Base-by-base conservation (phyloP, 2,797 vertebrate species). In the Streptopelia turtur region DNA sequence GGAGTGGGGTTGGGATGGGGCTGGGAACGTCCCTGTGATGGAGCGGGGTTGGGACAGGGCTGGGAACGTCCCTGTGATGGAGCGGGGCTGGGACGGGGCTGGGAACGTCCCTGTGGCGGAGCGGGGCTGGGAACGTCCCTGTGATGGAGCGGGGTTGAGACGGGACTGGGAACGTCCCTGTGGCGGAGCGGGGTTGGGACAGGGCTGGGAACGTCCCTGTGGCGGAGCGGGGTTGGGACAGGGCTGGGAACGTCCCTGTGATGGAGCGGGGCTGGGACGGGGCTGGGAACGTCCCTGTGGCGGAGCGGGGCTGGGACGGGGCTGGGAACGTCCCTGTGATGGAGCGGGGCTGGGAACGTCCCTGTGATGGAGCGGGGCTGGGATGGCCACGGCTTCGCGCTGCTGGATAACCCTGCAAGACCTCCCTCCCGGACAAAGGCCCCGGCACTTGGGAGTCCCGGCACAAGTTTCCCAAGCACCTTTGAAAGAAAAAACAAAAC, bases 391-490 rank as follows among this genome's bases (percentile, higher is more conserved):
- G 6, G 88, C 93, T 64, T 39, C 82, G 55, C 88, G 69, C 93
- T 88, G 94, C 93, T 92, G 97, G 97, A 95, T 96, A 91, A 96
- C 94, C 96, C 89, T 61, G 89, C 45, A 61, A 83, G 82, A 79
- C 64, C 94, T 93, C 94, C 97, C 97, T 96, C 80, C 75, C 25
- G 82, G 97, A 97, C 97, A 96, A 97, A 97, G 95, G 90, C 88
- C 82, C 83, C 52, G 22, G 59, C 95, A 60, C 90, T 79, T 33
- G 90, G 95, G 96, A 97, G 65, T 71, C 95, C 95, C 83, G 60
- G 96, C 95, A 97, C 97, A 98, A 98, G 90, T 97, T 98, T 95
- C 96, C 95, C 86, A 97, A 98, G 97, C 96, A 97, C 97, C 98
- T 98, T 97, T 90, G 92, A 97, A 97, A 90, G 96, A 97, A 97